Evolutionary conservation across 2,888 invertebrate genomes (phyloP), one percentile per base, ranked within the genome.

Genomic region (Xanthia togata): DNA sequence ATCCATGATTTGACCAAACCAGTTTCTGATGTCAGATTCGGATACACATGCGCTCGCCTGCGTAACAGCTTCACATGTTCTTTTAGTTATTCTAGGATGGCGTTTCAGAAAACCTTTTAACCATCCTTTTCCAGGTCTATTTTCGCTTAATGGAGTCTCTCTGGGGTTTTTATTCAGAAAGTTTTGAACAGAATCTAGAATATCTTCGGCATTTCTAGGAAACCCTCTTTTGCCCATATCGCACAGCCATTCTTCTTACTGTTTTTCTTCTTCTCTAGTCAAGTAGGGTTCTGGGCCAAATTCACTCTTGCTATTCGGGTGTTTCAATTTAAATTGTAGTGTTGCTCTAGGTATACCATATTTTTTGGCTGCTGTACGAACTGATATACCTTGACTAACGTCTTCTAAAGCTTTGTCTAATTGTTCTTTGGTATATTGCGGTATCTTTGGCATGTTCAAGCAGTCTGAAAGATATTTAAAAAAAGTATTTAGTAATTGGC

Each of bases 21-120:
- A 68, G n/a, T 68, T 67, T 67, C 67, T 67, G 67, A 64, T 64
- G 26, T 64, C 64, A 64, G 64, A 67, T 67, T 67, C 67, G 67
- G 67, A n/a, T n/a, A 67, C 50, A 67, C n/a, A 57, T n/a, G 57
- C 57, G 26, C 57, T 57, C 57, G 57, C 26, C n/a, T 57, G 57
- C 6, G 57, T 57, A 57, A n/a, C 26, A 57, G 57, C 57, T 57
- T 57, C n/a, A 14, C 14, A 12, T 4, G n/a, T 57, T 57, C 57
- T 57, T 57, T 57, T 57, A n/a, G 57, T 57, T 57, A 57, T 57
- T 14, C 57, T n/a, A 26, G 50, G 50, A 67, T 67, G 67, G 50
- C 67, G 67, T 67, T 67, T 67, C 50, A 67, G 67, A 35, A 53
- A 57, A 57, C 57, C 57, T n/a, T 57, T 57, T 57, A 57, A 57